Base-by-base conservation (phyloP, 1,140 invertebrate genomes). In the Chelonus insularis region DNA sequence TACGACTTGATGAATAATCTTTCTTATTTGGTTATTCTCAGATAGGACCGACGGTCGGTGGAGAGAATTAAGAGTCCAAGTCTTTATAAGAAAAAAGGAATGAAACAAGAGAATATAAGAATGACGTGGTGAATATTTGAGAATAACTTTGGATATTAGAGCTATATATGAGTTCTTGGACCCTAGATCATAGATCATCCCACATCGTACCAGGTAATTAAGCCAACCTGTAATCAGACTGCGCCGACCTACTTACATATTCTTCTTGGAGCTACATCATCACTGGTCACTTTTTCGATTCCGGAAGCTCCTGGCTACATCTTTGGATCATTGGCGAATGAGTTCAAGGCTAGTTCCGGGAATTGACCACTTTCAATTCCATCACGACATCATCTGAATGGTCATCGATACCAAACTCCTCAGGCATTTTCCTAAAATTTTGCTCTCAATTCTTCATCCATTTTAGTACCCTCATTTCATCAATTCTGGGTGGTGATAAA, bases 221-320 rank as follows among this genome's bases (percentile, higher is more conserved):
- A 61, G 51, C n/a, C 14, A 61, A 61, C 59, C 59, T 61, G 59
- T 61, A 61, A 61, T 61, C 51, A 61, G 25, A 43, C 41, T 55
- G 51, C 51, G 59, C 59, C 59, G 59, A 55, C 59, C 51, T 61
- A 61, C 39, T 61, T 61, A 34, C n/a, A 52, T 55, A 47, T 61
- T 55, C 51, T 39, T 25, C 39, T 23, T 47, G 34, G 16, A 48
- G 16, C 23, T 11, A 18, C 11, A 45, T 18, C 18, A 16, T 9
- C 20, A 57, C 25, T 16, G 5, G 25, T 14, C 29, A 55, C 9
- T 48, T 55, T 37, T 59, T 12, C 12, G 51, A 61, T 61, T 61
- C 59, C 59, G 59, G 59, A 61, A 61, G 59, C 59, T 54, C 48
- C 54, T 39, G 29, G 25, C 41, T 43, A 32, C 16, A 8, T 34